Base-by-base conservation (phyloP, 2,113 vertebrate species). In the Ciconia stormi region DNA sequence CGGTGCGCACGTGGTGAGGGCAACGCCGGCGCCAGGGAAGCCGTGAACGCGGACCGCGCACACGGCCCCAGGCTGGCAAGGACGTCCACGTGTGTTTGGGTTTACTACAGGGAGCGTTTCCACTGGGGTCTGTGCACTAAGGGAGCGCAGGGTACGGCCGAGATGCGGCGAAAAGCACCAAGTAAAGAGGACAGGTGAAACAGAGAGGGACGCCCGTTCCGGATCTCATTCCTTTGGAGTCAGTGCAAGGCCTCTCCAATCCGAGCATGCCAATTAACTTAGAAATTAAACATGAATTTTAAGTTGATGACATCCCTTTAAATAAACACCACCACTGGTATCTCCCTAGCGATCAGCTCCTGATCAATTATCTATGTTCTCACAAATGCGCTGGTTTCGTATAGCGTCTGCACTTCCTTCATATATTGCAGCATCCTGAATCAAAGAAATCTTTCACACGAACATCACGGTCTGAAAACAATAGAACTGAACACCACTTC, bases 381-480 rank as follows among this genome's bases (percentile, higher is more conserved):
- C 82, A 86, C 71, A 38, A 44, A 25, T 0, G 74, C 38, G 63
- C 67, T 74, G 53, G 46, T 67, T 1, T 7, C 47, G 82, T n/a
- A 11, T 0, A 66, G 87, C 10, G 66, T n/a, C 88, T 63, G 82
- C 74, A 81, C 82, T 6, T 34, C 79, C 82, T 70, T 34, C 82
- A 1, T 58, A n/a, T 3, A 14, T 44, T 67, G 92, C 88, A 52
- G 86, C 89, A 74, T 59, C 90, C 82, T 7, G 36, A 88, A 70
- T 80, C 90, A 90, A 93, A 92, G 88, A 16, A 22, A 82, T 62
- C 82, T 81, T 89, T 89, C 94, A 78, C 92, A 94, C 19, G 40
- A 87, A 93, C 73, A 90, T 52, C 91, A 50, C 20, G 4, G 67
- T 13, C 94, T 92, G 94, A 61, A 78, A 97, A 93, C 94, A 97